These are phyloP conservation scores for Masticophis lateralis DNA, from an alignment of 2,797 vertebrate genomes.

Conservation along the genomic window DNA sequence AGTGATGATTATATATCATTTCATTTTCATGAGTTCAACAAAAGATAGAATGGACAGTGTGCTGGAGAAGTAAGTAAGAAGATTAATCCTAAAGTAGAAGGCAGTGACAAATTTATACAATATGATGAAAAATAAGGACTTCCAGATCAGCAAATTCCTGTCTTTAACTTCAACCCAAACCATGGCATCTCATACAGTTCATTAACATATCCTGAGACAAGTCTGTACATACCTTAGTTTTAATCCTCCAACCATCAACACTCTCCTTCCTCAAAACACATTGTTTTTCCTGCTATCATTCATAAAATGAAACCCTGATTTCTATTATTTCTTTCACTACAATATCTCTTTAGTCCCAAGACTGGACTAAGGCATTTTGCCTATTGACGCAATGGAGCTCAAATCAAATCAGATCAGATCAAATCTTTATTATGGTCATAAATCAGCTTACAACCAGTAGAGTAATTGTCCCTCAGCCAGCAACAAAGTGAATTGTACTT, in stretches of 20 bases:
- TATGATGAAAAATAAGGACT: not conserved
- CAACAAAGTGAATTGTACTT: not conserved
- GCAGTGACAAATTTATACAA: not conserved
- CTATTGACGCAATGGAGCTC: not conserved
- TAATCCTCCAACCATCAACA: not conserved
- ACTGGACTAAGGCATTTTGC: not conserved
- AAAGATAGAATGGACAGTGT: not conserved
- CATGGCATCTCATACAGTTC: not conserved
- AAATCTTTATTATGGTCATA: not conserved
- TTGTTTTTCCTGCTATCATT: not conserved
- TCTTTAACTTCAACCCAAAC: not conserved
- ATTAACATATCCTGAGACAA: not conserved
- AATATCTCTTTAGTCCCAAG: not conserved
- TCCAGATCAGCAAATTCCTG: not conserved
- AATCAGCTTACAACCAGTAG: not conserved
- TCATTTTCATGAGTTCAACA: not conserved
- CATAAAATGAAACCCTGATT: not conserved
- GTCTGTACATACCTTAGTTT: not conserved
- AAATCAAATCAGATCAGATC: not conserved
- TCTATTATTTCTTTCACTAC: not conserved
- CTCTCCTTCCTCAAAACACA: not conserved
- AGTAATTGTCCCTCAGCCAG: not conserved
- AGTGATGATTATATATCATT: not conserved
- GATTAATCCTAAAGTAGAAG: not conserved
- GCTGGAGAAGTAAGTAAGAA: not conserved